Base-by-base conservation (phyloP, 2,888 invertebrate genomes). In the Harpalus rufipes region DNA sequence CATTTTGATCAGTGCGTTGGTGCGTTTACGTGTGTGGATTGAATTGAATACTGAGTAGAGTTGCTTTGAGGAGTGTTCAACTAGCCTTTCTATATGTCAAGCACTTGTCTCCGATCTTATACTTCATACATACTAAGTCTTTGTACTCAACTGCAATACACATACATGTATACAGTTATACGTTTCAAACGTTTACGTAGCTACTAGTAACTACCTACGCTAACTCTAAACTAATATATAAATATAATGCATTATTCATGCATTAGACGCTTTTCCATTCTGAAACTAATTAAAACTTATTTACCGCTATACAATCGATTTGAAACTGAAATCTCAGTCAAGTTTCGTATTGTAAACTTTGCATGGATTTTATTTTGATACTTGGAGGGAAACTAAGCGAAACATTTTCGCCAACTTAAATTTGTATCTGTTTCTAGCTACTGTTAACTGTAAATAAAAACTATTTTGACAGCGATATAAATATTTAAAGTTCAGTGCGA, bases 71-170 rank as follows among this genome's bases (percentile, higher is more conserved):
- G 61, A 63, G 81, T 65, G 81, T 72, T 81, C 25, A 6, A 81
- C 14, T 25, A 56, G 58, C 72, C 81, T 81, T 81, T 81, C 81
- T 81, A 81, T 68, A 81, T 81, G 81, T 68, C 81, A 81, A 81
- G 81, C 68, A 81, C 81, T 81, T 81, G 81, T 81, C 81, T 81
- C 32, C 32, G 51, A 25, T 21, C 51, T 81, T 68, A 68, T 56
- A 72, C 81, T 68, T 74, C 72, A 61, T 81, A 72, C 51, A 56
- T 74, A 74, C 72, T 74, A 41, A 74, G 44, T 74, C 44, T 72
- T 72, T 72, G 44, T 72, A n/a, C 44, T 7, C n/a, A 18, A 59
- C 59, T 59, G 61, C 16, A 61, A 18, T 61, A 78, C 76, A 56
- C 12, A 8, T 41, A 78, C 76, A 56, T 5, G 5, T 41, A 58